Evolutionary conservation across 2,113 vertebrate species (phyloP).

Genomic region (Falco punctatus): DNA sequence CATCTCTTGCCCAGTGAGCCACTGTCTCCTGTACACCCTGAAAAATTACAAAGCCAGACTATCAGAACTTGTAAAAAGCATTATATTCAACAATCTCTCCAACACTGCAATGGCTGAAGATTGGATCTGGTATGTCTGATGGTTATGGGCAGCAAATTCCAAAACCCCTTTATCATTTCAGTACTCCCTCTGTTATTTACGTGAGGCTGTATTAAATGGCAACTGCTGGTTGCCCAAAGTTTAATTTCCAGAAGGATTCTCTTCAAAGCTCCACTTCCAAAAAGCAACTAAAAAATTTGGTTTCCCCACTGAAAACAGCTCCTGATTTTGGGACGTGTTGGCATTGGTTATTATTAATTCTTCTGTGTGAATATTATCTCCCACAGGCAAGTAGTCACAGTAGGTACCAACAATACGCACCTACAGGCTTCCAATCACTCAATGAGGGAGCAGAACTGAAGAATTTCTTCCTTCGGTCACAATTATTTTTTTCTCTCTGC

Average conservation of each 20-base stretch:
- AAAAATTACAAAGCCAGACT: background rate
- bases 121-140: background rate
- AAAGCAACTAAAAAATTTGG: background rate
- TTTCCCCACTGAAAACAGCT: background rate
- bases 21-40: background rate
- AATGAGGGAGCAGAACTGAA: conserved; percentile 6
- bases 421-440: conserved; percentile 1
- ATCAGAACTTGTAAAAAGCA: background rate
- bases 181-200: background rate
- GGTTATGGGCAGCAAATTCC: background rate
- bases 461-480: background rate
- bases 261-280: background rate
- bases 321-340: background rate
- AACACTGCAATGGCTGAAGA: background rate
- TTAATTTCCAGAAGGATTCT: background rate
- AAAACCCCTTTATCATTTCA: background rate
- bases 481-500: background rate
- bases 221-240: background rate
- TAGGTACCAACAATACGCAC: conserved; percentile 6
- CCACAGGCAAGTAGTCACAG: conserved; percentile 17
- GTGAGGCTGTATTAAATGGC: background rate
- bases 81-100: background rate
- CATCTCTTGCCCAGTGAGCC: background rate
- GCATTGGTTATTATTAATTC: background rate
- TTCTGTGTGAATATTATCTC: conserved; percentile 14